Percentiles rank a stretch among this genome's conserved stretches.
Conservation (phyloP, 2,113 vertebrate species). For the Hemichromis elongatus region DNA sequence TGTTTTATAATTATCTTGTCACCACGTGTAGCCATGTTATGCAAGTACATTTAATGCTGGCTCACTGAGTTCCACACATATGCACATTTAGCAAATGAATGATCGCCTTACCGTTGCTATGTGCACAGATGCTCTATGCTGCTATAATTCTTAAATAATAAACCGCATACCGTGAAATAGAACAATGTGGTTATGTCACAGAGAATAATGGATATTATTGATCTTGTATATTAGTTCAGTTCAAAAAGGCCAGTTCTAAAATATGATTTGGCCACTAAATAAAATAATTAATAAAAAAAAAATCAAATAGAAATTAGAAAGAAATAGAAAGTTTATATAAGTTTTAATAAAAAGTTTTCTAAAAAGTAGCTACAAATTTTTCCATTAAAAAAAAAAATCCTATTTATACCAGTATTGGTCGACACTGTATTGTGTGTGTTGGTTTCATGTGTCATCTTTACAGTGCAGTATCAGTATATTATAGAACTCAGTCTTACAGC, state of each 20-base stretch:
- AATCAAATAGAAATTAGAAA: rapidly evolving
- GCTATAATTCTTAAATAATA: background rate
- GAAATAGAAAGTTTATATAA: background rate
- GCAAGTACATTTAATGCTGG: background rate
- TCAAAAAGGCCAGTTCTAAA: background rate
- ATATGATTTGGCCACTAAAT: background rate
- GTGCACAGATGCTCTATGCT: background rate
- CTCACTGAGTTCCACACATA: background rate
- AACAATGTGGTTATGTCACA: background rate
- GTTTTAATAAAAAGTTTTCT: background rate
- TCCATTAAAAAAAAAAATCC: background rate
- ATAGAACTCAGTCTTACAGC: background rate
- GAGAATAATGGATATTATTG: background rate
- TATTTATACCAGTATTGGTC: background rate
- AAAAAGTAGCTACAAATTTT: background rate
- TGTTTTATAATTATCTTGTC: background rate
- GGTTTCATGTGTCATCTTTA: background rate
- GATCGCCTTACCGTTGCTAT: background rate
- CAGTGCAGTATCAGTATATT: background rate
- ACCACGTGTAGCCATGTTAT: background rate
- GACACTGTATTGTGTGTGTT: background rate
- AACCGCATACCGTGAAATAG: background rate
- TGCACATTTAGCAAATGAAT: background rate
- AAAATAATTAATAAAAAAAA: background rate
- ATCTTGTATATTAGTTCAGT: background rate